Conservation (phyloP, 2,113 vertebrate species). For the Salvelinus namaycush region DNA sequence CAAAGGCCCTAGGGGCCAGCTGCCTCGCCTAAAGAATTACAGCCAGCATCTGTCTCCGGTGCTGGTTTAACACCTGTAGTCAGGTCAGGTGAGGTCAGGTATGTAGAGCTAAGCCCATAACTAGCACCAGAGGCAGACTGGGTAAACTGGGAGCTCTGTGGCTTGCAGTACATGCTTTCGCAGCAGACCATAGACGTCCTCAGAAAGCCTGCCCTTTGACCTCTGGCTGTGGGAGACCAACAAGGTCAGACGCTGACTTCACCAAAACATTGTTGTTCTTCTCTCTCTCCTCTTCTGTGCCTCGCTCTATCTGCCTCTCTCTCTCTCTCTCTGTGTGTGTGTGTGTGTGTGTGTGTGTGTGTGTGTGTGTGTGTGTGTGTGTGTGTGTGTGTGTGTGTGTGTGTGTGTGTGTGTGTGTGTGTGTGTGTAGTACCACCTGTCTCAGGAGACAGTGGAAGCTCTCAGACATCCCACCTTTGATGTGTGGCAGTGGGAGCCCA, state of each 20-base stretch:
- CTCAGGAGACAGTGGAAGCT: conserved; percentile 88
- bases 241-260: conserved; percentile 56
- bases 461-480: conserved; percentile 90
- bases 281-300: conserved; percentile 19
- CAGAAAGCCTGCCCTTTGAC: conserved; percentile 63
- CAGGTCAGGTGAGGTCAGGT: neutral
- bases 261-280: conserved; percentile 20
- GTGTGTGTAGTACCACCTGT: conserved; percentile 79
- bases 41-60: too few relatives aligned
- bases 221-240: conserved; percentile 71
- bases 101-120: conserved; percentile 22
- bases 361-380: too few relatives aligned
- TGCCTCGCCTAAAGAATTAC: too few relatives aligned
- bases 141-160: conserved; percentile 65
- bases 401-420: neutral
- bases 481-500: conserved; percentile 94
- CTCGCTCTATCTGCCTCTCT: neutral
- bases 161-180: conserved; percentile 70
- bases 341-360: too few relatives aligned
- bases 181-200: conserved; percentile 67
- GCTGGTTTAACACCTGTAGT: neutral
- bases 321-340: too few relatives aligned
- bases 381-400: too few relatives aligned
- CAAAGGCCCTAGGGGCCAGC: neutral
- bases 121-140: conserved; percentile 31